phyloP scores from a whole-genome alignment of 2,888 invertebrate species.

The Strigamia transsilvanica region DNA sequence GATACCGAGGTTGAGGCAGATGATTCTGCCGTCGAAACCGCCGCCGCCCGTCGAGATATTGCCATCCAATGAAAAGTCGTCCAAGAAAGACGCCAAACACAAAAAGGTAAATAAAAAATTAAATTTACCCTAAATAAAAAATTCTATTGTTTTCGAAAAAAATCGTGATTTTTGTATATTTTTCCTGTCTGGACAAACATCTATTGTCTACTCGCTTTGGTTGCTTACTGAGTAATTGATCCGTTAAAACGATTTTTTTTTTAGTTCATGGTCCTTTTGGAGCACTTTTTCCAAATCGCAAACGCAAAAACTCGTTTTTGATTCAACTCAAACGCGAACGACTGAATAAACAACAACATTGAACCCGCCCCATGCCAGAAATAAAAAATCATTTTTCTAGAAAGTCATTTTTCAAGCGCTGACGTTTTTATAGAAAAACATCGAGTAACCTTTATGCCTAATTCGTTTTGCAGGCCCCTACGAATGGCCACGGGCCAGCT shows the following conservation, averaged over 20 bases:
- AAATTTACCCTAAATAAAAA: not conserved
- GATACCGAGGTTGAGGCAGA: conserved; percentile 76
- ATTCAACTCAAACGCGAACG: not conserved
- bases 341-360: not conserved
- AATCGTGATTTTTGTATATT: not conserved
- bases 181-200: not conserved
- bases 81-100: conserved; percentile 1
- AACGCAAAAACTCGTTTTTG: not conserved
- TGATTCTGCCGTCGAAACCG: conserved; percentile 79
- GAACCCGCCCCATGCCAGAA: not conserved
- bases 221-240: conserved; percentile 40
- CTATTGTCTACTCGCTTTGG: conserved; percentile 29
- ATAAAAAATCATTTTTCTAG: not conserved
- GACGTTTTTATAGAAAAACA: not conserved
- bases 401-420: not conserved
- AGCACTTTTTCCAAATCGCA: not conserved
- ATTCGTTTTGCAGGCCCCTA: conserved; percentile 8
- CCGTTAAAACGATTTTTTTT: conserved; percentile 27
- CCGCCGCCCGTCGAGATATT: conserved; percentile 70
- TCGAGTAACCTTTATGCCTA: not conserved
- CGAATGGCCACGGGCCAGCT: conserved; percentile 4
- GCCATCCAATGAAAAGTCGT: not conserved
- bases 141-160: not conserved
- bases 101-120: not conserved
- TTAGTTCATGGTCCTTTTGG: conserved; percentile 37